Percentiles rank a stretch among this genome's conserved stretches.
Evolutionary conservation across 2,888 invertebrate species (phyloP).

Genomic region (Odontocerum albicorne): DNA sequence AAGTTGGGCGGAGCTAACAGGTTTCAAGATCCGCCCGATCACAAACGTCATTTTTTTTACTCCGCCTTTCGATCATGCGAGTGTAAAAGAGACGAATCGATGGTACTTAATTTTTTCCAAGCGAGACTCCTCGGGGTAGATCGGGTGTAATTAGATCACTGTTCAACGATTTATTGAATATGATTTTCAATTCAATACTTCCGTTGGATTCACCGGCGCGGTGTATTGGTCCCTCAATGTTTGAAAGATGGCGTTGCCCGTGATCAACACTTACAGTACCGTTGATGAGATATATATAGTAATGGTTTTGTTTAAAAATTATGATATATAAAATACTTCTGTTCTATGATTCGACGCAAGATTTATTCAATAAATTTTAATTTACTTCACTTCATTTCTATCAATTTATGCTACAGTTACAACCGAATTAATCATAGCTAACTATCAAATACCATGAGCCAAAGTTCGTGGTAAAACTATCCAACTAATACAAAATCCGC

Average conservation of each 20-base stretch:
- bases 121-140: conserved; percentile 12
- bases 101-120: not conserved
- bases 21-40: conserved; percentile 20
- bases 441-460: no score
- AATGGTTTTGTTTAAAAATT: no score
- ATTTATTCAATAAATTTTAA: no score
- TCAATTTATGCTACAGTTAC: no score
- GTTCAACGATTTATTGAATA: conserved; percentile 26
- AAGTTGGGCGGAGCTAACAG: conserved; percentile 19
- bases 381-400: no score
- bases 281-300: no score
- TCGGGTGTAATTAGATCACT: conserved; percentile 26
- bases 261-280: no score
- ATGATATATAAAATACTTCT: no score
- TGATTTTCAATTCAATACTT: conserved; percentile 23
- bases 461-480: no score
- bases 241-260: not conserved
- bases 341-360: no score
- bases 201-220: not conserved
- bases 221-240: not conserved
- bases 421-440: no score
- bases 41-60: conserved; percentile 7
- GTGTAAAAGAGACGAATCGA: conserved; percentile 4
- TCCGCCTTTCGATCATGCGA: not conserved
- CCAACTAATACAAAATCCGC: no score